These are phyloP conservation scores for Dryocosmus kuriphilus DNA, from an alignment of 2,888 invertebrate genomes.

Conservation along the genomic window DNA sequence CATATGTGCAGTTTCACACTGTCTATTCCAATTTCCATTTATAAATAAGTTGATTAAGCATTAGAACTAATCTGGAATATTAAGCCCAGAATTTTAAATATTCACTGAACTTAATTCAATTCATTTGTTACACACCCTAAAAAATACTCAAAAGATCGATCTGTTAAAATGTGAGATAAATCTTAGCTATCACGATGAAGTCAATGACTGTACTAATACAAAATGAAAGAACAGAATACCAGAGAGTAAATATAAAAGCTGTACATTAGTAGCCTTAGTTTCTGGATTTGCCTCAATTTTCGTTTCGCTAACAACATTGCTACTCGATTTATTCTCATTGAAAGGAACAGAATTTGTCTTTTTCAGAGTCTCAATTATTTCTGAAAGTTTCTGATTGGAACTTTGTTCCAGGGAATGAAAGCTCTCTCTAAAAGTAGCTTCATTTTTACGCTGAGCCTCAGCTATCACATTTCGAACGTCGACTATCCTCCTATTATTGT, in stretches of 20 bases:
- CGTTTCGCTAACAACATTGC: background rate
- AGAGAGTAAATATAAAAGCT: constrained; percentile 3
- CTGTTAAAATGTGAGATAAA: background rate
- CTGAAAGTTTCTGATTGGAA: constrained; percentile 52
- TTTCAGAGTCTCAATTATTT: constrained; percentile 41
- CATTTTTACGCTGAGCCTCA: constrained; percentile 64
- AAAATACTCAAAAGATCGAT: background rate
- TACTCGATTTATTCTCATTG: background rate
- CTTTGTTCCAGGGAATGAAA: constrained; percentile 56
- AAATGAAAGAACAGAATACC: constrained; percentile 7
- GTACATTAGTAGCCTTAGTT: background rate
- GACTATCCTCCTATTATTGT: constrained; percentile 69
- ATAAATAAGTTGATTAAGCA: background rate
- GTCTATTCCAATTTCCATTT: too few relatives aligned
- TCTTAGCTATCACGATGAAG: background rate
- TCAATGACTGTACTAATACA: constrained; percentile 5
- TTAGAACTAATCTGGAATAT: background rate
- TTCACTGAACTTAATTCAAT: background rate
- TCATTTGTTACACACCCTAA: background rate
- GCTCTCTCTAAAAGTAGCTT: constrained; percentile 56
- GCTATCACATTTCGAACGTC: constrained; percentile 65
- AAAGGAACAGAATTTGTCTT: background rate
- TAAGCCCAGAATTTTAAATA: background rate
- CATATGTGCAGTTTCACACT: too few relatives aligned
- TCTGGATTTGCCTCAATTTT: background rate